phyloP scores from a whole-genome alignment of 2,888 invertebrate species.

The Drosophila aldrichi region DNA sequence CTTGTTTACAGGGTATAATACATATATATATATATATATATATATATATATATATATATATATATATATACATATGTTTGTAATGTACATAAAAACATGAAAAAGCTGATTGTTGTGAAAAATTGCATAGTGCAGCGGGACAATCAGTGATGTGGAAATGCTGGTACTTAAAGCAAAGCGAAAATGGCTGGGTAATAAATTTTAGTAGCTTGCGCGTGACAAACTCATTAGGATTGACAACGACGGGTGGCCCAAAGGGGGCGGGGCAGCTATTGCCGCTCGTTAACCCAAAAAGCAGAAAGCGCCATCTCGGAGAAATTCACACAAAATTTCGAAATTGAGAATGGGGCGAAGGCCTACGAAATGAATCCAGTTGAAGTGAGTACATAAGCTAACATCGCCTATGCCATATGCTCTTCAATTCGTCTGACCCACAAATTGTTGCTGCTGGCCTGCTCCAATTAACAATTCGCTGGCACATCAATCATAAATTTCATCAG shows the following conservation, averaged over 20 bases:
- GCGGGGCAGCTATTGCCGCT: background rate
- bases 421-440: background rate
- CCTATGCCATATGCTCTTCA: slow-evolving; percentile 4
- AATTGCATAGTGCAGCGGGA: slow-evolving; percentile 37
- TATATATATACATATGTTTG: background rate
- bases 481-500: slow-evolving; percentile 30
- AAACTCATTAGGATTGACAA: slow-evolving; percentile 52
- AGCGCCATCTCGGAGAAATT: slow-evolving; percentile 21
- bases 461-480: slow-evolving; percentile 4
- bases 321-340: slow-evolving; percentile 29
- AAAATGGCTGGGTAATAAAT: slow-evolving; percentile 54
- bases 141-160: slow-evolving; percentile 49
- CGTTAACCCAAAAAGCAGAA: slow-evolving; percentile 46
- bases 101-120: slow-evolving; percentile 28
- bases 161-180: slow-evolving; percentile 12
- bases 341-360: background rate
- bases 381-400: slow-evolving; percentile 16
- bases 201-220: slow-evolving; percentile 44
- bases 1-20: background rate
- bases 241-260: slow-evolving; percentile 6
- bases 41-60: background rate
- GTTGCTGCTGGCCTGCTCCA: background rate
- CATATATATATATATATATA: background rate
- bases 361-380: slow-evolving; percentile 5
- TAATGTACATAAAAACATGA: background rate